phyloP scores from a whole-genome alignment of 1,140 invertebrate species.

The Zaprionus africanus region DNA sequence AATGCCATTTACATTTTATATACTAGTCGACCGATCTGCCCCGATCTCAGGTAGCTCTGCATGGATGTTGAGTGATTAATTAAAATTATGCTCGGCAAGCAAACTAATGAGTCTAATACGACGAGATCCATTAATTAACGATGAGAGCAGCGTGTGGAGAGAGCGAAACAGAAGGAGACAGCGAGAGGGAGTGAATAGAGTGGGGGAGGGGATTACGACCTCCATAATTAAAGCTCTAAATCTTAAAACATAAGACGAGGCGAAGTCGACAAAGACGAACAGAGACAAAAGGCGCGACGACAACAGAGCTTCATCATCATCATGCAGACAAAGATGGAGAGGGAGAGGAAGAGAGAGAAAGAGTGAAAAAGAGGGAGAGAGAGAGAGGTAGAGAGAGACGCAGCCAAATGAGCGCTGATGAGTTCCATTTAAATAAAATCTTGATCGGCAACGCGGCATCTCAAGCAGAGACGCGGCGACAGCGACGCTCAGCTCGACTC shows the following conservation, averaged over 20 bases:
- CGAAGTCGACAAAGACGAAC: constrained; percentile 46
- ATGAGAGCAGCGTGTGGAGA: constrained; percentile 41
- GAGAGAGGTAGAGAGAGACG: constrained; percentile 34
- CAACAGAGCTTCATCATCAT: constrained; percentile 65
- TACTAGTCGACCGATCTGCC: constrained; percentile 19
- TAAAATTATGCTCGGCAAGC: constrained; percentile 78
- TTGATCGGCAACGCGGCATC: constrained; percentile 72
- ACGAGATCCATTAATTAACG: constrained; percentile 74
- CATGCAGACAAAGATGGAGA: not conserved
- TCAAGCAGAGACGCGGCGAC: constrained; percentile 13
- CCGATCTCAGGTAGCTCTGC: constrained; percentile 57
- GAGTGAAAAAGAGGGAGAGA: constrained; percentile 23
- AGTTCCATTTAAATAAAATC: constrained; percentile 84
- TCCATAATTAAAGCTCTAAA: constrained; percentile 78
- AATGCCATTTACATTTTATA: constrained; percentile 25
- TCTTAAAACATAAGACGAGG: constrained; percentile 43
- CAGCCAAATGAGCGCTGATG: constrained; percentile 78
- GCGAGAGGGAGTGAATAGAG: not conserved
- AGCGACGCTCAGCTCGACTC: constrained; percentile 29
- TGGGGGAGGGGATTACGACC: constrained; percentile 40
- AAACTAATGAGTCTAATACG: constrained; percentile 82
- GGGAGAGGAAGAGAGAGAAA: constrained; percentile 13
- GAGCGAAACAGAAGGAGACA: constrained; percentile 20
- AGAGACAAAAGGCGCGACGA: constrained; percentile 47
- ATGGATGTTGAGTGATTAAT: constrained; percentile 79